Conservation (phyloP, 2,113 vertebrate genomes). For the Eclectus roratus region DNA sequence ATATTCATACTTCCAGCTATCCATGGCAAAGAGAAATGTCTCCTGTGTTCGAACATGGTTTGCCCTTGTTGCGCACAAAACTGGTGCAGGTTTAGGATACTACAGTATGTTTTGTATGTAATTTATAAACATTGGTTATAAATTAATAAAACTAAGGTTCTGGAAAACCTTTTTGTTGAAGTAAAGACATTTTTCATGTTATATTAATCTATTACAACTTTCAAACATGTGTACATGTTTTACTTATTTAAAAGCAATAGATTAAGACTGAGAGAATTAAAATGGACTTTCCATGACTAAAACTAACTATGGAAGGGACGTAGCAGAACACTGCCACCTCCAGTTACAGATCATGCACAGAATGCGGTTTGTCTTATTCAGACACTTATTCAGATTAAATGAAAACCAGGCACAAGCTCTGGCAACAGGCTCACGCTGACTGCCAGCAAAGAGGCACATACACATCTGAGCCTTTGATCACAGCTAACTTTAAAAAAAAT, state of each 20-base stretch:
- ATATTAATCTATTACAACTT: slow-evolving; percentile 54
- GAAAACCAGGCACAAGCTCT: background rate
- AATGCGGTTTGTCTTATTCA: background rate
- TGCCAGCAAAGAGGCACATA: background rate
- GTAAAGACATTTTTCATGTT: slow-evolving; percentile 66
- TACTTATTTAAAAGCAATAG: slow-evolving; percentile 60
- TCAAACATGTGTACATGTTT: slow-evolving; percentile 22
- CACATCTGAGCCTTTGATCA: background rate
- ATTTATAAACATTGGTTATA: slow-evolving; percentile 50
- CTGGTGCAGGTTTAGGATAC: background rate
- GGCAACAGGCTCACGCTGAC: background rate
- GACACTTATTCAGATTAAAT: background rate
- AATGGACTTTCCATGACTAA: slow-evolving; percentile 43
- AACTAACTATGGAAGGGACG: slow-evolving; percentile 33
- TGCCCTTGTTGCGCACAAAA: slow-evolving; percentile 23
- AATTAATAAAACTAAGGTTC: slow-evolving; percentile 50
- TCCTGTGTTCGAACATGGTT: background rate
- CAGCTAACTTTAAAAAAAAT: background rate
- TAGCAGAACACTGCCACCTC: slow-evolving; percentile 72
- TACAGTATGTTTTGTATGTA: background rate
- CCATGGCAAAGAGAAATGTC: background rate
- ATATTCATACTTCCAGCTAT: background rate
- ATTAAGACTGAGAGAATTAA: slow-evolving; percentile 54
- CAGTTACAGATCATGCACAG: slow-evolving; percentile 52
- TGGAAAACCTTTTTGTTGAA: slow-evolving; percentile 62